Conservation (phyloP, 2,888 invertebrate genomes). For the Vannuccia rotundouncinata region DNA sequence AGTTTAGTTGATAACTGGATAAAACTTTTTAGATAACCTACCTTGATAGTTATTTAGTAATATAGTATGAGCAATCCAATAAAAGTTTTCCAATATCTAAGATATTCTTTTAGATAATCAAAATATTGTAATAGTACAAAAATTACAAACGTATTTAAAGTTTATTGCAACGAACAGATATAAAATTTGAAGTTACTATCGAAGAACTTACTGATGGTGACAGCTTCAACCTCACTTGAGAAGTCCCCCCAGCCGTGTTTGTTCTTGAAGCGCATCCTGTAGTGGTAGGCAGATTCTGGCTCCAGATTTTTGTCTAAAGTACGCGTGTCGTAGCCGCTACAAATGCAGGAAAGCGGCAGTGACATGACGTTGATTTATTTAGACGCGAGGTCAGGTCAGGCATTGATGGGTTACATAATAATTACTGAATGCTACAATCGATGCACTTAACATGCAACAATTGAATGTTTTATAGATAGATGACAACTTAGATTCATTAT, state of each 20-base stretch:
- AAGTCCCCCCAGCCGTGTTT: conserved; percentile 33
- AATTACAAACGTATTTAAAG: not conserved
- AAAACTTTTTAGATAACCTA: no score
- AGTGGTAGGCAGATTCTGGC: conserved; percentile 30
- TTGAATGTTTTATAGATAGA: no score
- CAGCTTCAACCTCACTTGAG: conserved; percentile 13
- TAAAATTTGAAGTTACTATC: not conserved
- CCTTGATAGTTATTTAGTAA: not conserved
- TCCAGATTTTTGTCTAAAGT: conserved; percentile 29
- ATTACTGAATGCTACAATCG: not conserved
- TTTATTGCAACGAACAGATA: not conserved
- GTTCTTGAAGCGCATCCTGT: conserved; percentile 33
- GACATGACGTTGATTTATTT: no score
- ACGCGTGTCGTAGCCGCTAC: conserved; percentile 29
- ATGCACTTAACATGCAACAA: no score
- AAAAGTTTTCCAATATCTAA: not conserved
- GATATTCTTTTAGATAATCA: no score
- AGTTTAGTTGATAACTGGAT: no score
- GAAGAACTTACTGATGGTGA: conserved; percentile 31
- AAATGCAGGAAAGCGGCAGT: no score
- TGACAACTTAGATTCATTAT: no score
- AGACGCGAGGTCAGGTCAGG: no score
- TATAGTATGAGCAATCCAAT: not conserved
- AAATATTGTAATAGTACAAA: no score
- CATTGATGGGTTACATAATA: not conserved